phyloP scores from a whole-genome alignment of 2,797 vertebrate genomes.

The Pangasius krempfi region DNA sequence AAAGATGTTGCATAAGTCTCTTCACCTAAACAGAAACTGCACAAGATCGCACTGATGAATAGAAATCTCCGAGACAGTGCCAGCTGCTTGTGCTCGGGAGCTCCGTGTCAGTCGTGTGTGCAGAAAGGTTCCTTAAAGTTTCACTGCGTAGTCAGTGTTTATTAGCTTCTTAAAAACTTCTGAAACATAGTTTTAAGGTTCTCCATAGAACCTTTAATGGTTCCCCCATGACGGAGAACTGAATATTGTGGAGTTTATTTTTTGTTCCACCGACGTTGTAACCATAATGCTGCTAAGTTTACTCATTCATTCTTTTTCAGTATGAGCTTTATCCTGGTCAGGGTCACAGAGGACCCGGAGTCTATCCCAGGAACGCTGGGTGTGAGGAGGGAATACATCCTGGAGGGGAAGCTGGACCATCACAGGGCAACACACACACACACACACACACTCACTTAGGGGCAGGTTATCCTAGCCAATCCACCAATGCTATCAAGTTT shows the following conservation, averaged over 20 bases:
- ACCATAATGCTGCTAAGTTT: background rate
- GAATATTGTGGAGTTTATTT: background rate
- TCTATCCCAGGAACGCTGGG: background rate
- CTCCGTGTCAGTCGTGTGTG: background rate
- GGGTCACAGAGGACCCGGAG: background rate
- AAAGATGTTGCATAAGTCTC: no score
- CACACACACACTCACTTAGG: background rate
- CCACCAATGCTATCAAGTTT: background rate
- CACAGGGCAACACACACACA: background rate
- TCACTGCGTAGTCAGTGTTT: background rate
- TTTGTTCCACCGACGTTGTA: background rate
- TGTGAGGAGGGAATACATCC: background rate
- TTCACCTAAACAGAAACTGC: background rate
- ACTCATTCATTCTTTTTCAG: background rate
- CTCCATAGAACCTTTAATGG: background rate
- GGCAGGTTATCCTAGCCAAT: background rate
- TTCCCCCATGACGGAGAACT: background rate
- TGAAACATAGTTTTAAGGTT: background rate
- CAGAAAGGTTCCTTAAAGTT: background rate
- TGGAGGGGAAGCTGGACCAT: background rate
- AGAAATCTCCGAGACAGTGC: background rate
- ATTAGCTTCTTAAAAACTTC: background rate
- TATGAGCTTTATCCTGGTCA: background rate
- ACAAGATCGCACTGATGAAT: background rate
- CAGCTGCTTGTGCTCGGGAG: conserved; percentile 7